These are phyloP conservation scores for Anniella stebbinsi DNA, from an alignment of 2,797 vertebrate genomes.

Conservation along the genomic window DNA sequence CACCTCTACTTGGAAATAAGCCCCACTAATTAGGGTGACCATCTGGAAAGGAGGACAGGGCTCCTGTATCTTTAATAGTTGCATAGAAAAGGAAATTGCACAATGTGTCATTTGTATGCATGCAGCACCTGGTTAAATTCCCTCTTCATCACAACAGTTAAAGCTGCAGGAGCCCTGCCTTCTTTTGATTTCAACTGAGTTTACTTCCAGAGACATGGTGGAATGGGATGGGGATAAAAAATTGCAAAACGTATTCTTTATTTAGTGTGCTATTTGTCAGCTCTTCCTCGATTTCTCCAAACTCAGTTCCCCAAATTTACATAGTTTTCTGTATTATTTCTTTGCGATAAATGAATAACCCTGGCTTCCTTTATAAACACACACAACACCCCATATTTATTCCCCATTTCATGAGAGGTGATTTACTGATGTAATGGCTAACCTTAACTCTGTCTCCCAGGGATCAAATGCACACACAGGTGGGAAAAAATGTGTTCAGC, in stretches of 20 bases:
- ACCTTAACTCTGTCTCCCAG: slow-evolving; percentile 21
- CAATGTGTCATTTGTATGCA: too few species aligned
- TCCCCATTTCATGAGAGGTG: neutral
- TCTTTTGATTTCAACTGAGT: neutral
- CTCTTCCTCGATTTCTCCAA: neutral
- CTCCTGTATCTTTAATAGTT: too few species aligned
- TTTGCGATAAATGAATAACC: neutral
- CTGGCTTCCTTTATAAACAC: neutral
- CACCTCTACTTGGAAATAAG: neutral
- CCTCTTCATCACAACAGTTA: too few species aligned
- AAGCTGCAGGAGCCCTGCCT: too few species aligned
- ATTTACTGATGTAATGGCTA: neutral
- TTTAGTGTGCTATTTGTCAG: neutral
- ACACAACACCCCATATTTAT: neutral
- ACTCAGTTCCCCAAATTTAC: neutral
- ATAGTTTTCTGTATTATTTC: neutral
- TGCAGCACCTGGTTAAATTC: too few species aligned
- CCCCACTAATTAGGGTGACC: neutral
- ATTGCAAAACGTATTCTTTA: neutral
- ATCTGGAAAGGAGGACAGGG: too few species aligned
- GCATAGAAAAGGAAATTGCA: too few species aligned
- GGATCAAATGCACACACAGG: slow-evolving; percentile 10
- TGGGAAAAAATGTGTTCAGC: neutral
- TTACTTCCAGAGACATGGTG: neutral
- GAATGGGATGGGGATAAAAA: neutral